These are phyloP conservation scores for Anagyrus pseudococci DNA, from an alignment of 2,888 invertebrate genomes.

Conservation along the genomic window DNA sequence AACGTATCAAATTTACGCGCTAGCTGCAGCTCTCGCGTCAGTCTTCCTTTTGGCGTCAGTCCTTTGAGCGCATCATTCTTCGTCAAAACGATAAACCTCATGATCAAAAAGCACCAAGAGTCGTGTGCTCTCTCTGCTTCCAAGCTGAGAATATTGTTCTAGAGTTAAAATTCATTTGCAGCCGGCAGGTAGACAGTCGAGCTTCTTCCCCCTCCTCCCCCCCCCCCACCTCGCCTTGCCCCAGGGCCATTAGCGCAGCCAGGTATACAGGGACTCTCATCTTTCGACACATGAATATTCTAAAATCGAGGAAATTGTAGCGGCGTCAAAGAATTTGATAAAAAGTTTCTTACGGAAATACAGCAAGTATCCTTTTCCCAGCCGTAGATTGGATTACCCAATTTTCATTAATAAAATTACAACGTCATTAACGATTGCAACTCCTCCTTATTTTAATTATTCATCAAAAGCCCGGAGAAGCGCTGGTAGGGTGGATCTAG, in stretches of 20 bases:
- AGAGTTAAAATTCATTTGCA: too few relatives aligned
- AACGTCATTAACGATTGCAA: too few relatives aligned
- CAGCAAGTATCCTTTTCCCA: too few relatives aligned
- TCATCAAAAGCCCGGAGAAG: too few relatives aligned
- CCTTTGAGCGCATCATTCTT: slow-evolving; percentile 13
- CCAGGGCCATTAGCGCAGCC: not conserved
- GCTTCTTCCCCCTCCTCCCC: not conserved
- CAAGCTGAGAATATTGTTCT: too few relatives aligned
- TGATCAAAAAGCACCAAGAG: not conserved
- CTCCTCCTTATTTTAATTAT: too few relatives aligned
- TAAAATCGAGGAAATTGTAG: too few relatives aligned
- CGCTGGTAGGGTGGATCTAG: too few relatives aligned
- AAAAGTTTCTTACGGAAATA: too few relatives aligned
- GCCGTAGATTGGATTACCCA: too few relatives aligned
- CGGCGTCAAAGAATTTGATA: too few relatives aligned
- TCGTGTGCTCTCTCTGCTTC: not conserved
- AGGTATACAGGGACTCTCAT: not conserved
- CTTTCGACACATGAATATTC: not conserved
- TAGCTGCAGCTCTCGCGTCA: not conserved
- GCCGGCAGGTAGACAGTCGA: not conserved
- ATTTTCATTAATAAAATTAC: too few relatives aligned
- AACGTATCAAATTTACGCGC: not conserved
- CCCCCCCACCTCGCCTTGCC: not conserved
- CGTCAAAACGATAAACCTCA: not conserved
- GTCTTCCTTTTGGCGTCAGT: not conserved